These are phyloP conservation scores for Xanthia icteritia DNA, from an alignment of 2,888 invertebrate species.

Conservation along the genomic window DNA sequence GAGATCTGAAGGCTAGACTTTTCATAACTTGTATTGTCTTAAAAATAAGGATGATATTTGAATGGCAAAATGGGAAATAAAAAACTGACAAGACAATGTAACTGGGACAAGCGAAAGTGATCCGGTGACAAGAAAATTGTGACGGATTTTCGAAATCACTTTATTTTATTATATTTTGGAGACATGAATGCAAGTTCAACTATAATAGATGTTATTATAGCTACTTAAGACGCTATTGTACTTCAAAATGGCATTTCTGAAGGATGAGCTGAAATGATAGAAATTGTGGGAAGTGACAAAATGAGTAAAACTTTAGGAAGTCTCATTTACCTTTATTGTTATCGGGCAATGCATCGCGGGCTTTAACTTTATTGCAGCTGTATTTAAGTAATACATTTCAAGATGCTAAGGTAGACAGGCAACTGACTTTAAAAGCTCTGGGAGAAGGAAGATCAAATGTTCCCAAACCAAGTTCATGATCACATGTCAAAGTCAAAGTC, in stretches of 20 bases:
- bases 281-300: constrained; percentile 55
- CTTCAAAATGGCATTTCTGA: constrained; percentile 15
- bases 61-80: constrained; percentile 28
- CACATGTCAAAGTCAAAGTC: no score
- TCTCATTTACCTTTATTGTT: constrained; percentile 8
- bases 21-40: constrained; percentile 35
- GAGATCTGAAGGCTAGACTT: neutral
- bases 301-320: neutral
- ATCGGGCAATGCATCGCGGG: neutral
- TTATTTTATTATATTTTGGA: constrained; percentile 55
- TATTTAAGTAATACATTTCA: neutral
- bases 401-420: no score
- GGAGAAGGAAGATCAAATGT: neutral
- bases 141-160: constrained; percentile 61
- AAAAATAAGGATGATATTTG: constrained; percentile 50
- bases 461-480: neutral
- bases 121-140: constrained; percentile 65
- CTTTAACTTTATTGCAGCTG: neutral
- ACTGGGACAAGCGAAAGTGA: constrained; percentile 65
- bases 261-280: constrained; percentile 34
- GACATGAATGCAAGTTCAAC: constrained; percentile 60
- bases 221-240: constrained; percentile 35
- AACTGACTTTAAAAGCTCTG: neutral
- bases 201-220: constrained; percentile 39
- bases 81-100: constrained; percentile 60